These are phyloP conservation scores for Dendrolimus kikuchii DNA, from an alignment of 1,140 invertebrate species.

Conservation along the genomic window DNA sequence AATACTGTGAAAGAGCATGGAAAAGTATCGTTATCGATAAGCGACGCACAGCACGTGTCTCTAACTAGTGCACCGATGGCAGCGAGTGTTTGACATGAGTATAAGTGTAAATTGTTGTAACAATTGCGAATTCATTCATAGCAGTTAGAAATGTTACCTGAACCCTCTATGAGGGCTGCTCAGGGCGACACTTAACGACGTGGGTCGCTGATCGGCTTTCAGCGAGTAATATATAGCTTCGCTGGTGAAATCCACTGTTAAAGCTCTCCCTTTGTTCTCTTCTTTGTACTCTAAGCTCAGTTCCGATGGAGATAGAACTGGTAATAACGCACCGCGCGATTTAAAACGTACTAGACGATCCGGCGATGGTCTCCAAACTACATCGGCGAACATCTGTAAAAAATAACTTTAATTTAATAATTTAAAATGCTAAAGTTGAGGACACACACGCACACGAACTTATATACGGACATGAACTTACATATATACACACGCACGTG, in stretches of 20 bases:
- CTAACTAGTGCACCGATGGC: too few species aligned
- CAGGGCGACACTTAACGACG: constrained; percentile 35
- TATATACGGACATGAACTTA: too few species aligned
- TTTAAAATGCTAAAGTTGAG: too few species aligned
- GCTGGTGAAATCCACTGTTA: constrained; percentile 40
- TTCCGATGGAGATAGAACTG: constrained; percentile 40
- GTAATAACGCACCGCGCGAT: constrained; percentile 41
- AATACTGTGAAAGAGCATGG: too few species aligned
- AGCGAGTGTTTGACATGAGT: too few species aligned
- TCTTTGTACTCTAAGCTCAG: constrained; percentile 35
- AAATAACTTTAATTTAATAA: background rate
- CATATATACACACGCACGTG: too few species aligned
- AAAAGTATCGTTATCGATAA: too few species aligned
- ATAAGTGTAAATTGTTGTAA: too few species aligned
- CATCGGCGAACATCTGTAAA: constrained; percentile 61
- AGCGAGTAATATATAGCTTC: constrained; percentile 46
- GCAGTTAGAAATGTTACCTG: constrained; percentile 27
- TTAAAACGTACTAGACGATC: constrained; percentile 62
- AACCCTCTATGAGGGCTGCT: constrained; percentile 52
- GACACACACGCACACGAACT: too few species aligned
- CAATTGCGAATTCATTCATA: background rate
- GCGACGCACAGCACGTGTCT: too few species aligned
- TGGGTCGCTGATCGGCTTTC: constrained; percentile 45
- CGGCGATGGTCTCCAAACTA: constrained; percentile 67
- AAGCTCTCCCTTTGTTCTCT: constrained; percentile 17